Conservation (phyloP, 2,888 invertebrate species). For the Trilocha varians region DNA sequence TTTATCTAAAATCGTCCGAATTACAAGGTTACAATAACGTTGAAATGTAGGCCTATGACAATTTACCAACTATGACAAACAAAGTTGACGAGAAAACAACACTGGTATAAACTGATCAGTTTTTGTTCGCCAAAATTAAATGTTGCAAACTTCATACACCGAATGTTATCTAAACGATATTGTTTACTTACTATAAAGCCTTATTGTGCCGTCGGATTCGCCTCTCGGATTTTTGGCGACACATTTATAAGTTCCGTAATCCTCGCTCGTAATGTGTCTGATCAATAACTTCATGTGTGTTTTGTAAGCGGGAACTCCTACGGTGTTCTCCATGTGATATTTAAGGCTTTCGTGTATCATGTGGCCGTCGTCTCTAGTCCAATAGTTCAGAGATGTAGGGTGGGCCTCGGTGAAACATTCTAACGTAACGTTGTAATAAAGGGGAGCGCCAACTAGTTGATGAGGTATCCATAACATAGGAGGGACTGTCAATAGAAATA, state of each 20-base stretch:
- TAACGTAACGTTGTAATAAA: constrained; percentile 86
- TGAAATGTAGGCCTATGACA: no score
- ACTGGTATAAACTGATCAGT: no score
- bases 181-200: constrained; percentile 84
- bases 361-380: constrained; percentile 89
- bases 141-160: neutral
- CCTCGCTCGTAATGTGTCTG: constrained; percentile 81
- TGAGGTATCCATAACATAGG: constrained; percentile 95
- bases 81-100: no score
- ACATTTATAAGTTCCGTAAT: constrained; percentile 91
- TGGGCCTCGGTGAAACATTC: constrained; percentile 94
- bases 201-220: constrained; percentile 91
- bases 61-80: no score
- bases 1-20: no score
- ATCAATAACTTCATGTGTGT: constrained; percentile 91
- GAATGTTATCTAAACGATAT: neutral
- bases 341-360: constrained; percentile 91
- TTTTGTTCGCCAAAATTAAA: no score
- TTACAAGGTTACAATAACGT: no score
- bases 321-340: constrained; percentile 83
- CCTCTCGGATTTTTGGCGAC: constrained; percentile 92
- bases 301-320: constrained; percentile 83
- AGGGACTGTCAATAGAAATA: constrained; percentile 77
- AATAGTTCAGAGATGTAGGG: constrained; percentile 91
- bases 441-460: constrained; percentile 89